phyloP scores from a whole-genome alignment of 2,888 invertebrate genomes.

The Caenorhabditis uteleia region DNA sequence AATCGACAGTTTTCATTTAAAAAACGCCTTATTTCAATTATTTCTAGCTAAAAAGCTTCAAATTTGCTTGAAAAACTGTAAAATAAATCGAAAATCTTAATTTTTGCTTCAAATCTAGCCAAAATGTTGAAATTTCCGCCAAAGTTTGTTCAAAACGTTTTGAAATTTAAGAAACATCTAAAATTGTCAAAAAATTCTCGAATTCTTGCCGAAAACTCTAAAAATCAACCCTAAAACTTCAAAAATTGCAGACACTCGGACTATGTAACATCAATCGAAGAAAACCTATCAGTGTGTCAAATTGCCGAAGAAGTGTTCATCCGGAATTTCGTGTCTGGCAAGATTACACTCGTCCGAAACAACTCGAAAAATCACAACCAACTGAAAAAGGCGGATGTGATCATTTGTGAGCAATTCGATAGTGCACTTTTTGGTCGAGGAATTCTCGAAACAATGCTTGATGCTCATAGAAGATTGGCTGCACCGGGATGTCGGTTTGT shows the following conservation, averaged over 20 bases:
- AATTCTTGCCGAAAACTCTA: too few species aligned
- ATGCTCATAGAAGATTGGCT: constrained; percentile 41
- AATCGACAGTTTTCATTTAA: neutral
- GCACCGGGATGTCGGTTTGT: constrained; percentile 28
- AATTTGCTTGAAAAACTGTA: too few species aligned
- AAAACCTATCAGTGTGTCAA: constrained; percentile 11
- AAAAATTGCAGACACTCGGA: constrained; percentile 18
- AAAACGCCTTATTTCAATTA: too few species aligned
- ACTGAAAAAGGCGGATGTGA: constrained; percentile 44
- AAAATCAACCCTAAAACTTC: neutral
- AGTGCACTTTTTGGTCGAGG: constrained; percentile 46
- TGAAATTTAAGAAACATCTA: neutral
- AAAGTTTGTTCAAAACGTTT: too few species aligned
- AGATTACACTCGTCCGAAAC: constrained; percentile 1
- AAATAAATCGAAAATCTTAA: too few species aligned
- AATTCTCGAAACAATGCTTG: constrained; percentile 33
- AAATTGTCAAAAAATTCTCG: neutral
- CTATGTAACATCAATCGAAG: constrained; percentile 34
- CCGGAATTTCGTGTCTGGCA: constrained; percentile 2
- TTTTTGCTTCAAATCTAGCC: too few species aligned
- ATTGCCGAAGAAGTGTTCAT: constrained; percentile 28
- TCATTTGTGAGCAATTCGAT: constrained; percentile 44
- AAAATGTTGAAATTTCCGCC: neutral
- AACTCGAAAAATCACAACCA: constrained; percentile 5
- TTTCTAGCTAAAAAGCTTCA: too few species aligned